phyloP scores from a whole-genome alignment of 2,888 invertebrate species.

The Cabera pusaria region DNA sequence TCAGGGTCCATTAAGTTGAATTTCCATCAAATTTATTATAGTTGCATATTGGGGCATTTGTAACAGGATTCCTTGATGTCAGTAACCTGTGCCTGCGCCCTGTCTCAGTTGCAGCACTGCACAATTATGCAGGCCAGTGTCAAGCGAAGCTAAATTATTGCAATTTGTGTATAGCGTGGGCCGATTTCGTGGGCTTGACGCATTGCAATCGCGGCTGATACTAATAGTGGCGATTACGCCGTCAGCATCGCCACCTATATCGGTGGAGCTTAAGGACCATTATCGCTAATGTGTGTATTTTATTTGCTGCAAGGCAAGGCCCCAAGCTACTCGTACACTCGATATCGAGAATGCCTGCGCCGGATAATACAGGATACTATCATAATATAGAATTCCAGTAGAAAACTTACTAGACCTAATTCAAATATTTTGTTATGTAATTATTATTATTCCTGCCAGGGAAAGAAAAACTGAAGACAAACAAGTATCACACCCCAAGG shows the following conservation, averaged over 20 bases:
- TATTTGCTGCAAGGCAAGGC: slow-evolving; percentile 6
- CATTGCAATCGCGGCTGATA: slow-evolving; percentile 38
- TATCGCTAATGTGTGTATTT: slow-evolving; percentile 32
- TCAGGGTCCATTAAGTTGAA: no score
- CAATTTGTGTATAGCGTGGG: slow-evolving; percentile 49
- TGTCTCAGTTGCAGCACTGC: slow-evolving; percentile 27
- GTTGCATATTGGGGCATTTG: slow-evolving; percentile 36
- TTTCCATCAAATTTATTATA: no score
- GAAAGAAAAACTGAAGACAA: no score
- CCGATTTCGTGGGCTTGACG: slow-evolving; percentile 45
- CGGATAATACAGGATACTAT: no score
- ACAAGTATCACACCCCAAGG: no score
- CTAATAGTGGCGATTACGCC: slow-evolving; percentile 43
- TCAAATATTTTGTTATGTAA: no score
- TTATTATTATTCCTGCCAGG: no score
- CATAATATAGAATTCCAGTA: no score
- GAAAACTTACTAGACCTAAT: no score
- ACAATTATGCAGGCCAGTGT: slow-evolving; percentile 38
- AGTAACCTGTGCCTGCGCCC: slow-evolving; percentile 24
- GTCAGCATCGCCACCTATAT: slow-evolving; percentile 32
- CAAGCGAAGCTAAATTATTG: slow-evolving; percentile 50
- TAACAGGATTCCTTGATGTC: slow-evolving; percentile 43
- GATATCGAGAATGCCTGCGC: no score
- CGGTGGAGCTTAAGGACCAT: slow-evolving; percentile 19
- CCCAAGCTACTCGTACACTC: slow-evolving; percentile 2